Evolutionary conservation across 92 coral and sea anemone genomes (phyloP), one percentile per base, ranked within the genome.

Genomic region (Porites divaricata): DNA sequence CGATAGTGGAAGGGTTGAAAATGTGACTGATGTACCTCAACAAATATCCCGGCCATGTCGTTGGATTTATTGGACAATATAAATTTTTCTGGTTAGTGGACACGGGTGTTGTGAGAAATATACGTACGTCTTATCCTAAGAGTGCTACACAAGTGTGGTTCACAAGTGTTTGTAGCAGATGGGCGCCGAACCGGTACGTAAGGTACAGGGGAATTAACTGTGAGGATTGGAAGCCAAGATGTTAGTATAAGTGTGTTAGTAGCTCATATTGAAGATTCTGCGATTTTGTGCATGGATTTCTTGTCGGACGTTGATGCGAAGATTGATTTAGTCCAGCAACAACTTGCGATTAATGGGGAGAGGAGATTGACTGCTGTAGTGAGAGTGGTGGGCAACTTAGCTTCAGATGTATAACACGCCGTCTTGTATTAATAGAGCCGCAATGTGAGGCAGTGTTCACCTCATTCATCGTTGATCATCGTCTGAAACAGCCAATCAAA

Each of bases 231-330:
- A 28, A 50, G 81, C 17, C 82, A 88, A 17, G 87, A 88, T 54
- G 25, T 88, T 54, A 78, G 19, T 22, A 9, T 88, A 19, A 83
- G 73, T n/a, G 88, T 88, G 63, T 66, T 83, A 74, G 84, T 88
- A 28, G 88, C 91, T 28, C 84, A 83, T 26, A 88, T 77, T 21
- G 87, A 83, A 65, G 88, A 88, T 63, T 24, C 59, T 12, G 88
- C 75, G 72, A 83, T 77, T 24, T 65, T 88, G n/a, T 72, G 91
- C 7, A 71, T 88, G 88, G 91, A 88, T 26, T 88, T 83, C 63
- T 49, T 70, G 57, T 41, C 83, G 13, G 77, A 54, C 59, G 83
- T 81, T 1, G 64, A 88, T 71, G 88, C 81, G 14, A 74, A 89
- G 12, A 77, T 83, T 51, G 80, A 59, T 24, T 35, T 78, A 17